These are phyloP conservation scores for Ceramica pisi DNA, from an alignment of 2,888 invertebrate species.

Conservation along the genomic window DNA sequence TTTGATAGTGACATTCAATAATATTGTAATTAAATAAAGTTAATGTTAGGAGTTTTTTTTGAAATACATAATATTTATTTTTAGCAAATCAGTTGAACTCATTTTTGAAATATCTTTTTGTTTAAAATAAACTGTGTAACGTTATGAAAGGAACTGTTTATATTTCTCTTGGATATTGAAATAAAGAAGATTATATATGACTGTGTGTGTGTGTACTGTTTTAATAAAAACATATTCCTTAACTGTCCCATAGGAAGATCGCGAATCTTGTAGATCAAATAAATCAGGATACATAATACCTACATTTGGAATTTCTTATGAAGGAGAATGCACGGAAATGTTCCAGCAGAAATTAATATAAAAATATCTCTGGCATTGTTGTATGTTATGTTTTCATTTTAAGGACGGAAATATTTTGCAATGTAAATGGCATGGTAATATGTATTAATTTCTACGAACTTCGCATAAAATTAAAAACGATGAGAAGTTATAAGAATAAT, in stretches of 20 bases:
- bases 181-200: conserved; percentile 76
- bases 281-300: not conserved
- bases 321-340: not conserved
- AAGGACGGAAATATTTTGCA: conserved; percentile 3
- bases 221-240: conserved; percentile 35
- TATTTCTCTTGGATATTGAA: conserved; percentile 79
- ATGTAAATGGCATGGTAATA: conserved; percentile 3
- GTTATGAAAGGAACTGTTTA: conserved; percentile 72
- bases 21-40: conserved; percentile 51
- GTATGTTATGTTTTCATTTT: conserved; percentile 16
- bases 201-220: conserved; percentile 34
- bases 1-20: conserved; percentile 63
- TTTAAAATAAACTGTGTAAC: conserved; percentile 61
- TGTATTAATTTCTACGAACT: not conserved
- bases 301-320: conserved; percentile 5
- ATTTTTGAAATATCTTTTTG: conserved; percentile 21
- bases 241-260: not conserved
- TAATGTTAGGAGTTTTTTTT: conserved; percentile 25
- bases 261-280: not conserved
- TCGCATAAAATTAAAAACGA: not conserved
- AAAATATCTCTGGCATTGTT: not conserved
- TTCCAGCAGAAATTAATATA: conserved; percentile 13
- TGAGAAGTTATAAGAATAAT: not conserved
- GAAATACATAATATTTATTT: conserved; percentile 12
- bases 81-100: conserved; percentile 28